These are phyloP conservation scores for Gymnocypris eckloni DNA, from an alignment of 2,797 vertebrate species.

Conservation along the genomic window DNA sequence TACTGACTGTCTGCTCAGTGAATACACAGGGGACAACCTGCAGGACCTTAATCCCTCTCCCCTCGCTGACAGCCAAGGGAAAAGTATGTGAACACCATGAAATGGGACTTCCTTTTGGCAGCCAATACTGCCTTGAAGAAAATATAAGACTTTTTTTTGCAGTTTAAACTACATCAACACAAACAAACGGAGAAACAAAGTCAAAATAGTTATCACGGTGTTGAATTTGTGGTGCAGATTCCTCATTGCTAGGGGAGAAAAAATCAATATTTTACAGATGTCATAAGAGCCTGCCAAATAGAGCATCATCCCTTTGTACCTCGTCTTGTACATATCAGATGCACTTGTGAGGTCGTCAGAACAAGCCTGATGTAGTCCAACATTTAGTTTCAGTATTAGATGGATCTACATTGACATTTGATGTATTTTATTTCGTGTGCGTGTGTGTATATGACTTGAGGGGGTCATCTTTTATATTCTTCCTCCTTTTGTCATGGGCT, in stretches of 20 bases:
- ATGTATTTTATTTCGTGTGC: constrained; percentile 35
- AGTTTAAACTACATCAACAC: constrained; percentile 61
- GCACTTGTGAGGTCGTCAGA: constrained; percentile 74
- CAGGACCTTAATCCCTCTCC: constrained; percentile 59
- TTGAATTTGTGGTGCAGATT: constrained; percentile 78
- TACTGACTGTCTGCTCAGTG: constrained; percentile 59
- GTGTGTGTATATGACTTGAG: constrained; percentile 46
- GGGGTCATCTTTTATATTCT: constrained; percentile 55
- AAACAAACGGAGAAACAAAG: constrained; percentile 49
- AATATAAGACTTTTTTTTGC: constrained; percentile 56
- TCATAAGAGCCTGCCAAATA: constrained; percentile 78
- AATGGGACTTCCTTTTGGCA: constrained; percentile 71
- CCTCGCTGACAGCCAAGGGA: constrained; percentile 63
- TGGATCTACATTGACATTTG: constrained; percentile 53
- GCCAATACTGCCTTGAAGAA: constrained; percentile 68
- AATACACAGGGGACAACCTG: constrained; percentile 58
- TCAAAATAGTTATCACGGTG: constrained; percentile 71
- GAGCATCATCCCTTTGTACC: constrained; percentile 71
- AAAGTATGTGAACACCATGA: constrained; percentile 64
- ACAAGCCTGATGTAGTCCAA: constrained; percentile 61
- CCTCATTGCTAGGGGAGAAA: constrained; percentile 71
- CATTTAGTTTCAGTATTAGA: constrained; percentile 57
- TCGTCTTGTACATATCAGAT: constrained; percentile 80
- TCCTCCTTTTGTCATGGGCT: constrained; percentile 58
- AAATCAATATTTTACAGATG: constrained; percentile 59